Conservation (phyloP, 2,797 vertebrate species). For the Liparis tanakae region DNA sequence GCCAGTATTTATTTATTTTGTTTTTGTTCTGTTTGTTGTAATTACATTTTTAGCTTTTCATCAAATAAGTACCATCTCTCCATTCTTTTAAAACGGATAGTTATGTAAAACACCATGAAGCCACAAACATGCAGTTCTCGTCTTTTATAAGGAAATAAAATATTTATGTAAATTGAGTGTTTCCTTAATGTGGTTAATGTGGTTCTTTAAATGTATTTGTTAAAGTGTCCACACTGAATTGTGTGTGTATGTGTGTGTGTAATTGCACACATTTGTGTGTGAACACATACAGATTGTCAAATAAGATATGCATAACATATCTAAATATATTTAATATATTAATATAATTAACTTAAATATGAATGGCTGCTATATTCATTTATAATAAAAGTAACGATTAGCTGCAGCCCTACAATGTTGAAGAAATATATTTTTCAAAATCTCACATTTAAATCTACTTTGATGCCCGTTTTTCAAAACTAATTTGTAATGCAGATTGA, state of each 20-base stretch:
- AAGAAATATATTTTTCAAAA: background rate
- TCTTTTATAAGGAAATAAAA: conserved; percentile 44
- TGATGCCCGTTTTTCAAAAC: background rate
- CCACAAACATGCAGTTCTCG: conserved; percentile 6
- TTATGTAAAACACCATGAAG: conserved; percentile 20
- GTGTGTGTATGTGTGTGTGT: background rate
- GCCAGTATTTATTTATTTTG: conserved; percentile 57
- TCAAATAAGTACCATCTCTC: conserved; percentile 4
- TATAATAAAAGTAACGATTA: background rate
- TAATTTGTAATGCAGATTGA: conserved; percentile 6
- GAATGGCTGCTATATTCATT: background rate
- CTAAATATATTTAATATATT: too few relatives aligned
- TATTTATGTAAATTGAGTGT: conserved; percentile 38
- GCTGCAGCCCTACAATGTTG: background rate
- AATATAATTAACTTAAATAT: background rate
- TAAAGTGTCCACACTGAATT: background rate
- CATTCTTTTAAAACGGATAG: conserved; percentile 1
- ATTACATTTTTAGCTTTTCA: conserved; percentile 7
- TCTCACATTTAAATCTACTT: background rate
- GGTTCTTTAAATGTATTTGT: conserved; percentile 2
- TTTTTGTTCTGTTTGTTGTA: conserved; percentile 32
- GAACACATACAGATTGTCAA: conserved; percentile 28
- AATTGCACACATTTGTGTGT: conserved; percentile 11
- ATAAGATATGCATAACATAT: too few relatives aligned
- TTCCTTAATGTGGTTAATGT: conserved; percentile 23